These are phyloP conservation scores for Linnaemya tessellans DNA, from an alignment of 2,888 invertebrate species.

Conservation along the genomic window DNA sequence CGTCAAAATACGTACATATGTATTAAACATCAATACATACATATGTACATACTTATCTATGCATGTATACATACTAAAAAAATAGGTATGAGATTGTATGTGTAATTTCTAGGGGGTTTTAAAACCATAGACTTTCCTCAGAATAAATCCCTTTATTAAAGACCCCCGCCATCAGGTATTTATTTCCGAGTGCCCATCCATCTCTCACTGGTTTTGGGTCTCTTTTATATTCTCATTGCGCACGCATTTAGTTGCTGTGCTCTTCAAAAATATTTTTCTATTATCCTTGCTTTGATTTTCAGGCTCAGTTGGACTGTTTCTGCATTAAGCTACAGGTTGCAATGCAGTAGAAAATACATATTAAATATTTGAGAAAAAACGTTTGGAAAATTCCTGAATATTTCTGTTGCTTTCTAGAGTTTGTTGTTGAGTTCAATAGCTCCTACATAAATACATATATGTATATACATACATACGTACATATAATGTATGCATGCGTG, in stretches of 20 bases:
- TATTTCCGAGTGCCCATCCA: background rate
- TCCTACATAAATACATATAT: background rate
- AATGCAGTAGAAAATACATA: conserved; percentile 55
- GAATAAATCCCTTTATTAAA: conserved; percentile 10
- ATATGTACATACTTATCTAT: background rate
- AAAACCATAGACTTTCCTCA: conserved; percentile 19
- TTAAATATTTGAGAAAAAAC: conserved; percentile 7
- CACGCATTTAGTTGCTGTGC: conserved; percentile 39
- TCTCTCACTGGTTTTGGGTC: background rate
- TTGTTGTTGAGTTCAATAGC: conserved; percentile 53
- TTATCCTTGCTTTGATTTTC: background rate
- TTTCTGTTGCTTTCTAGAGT: conserved; percentile 23
- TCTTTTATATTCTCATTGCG: conserved; percentile 14
- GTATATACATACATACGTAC: background rate
- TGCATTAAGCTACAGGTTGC: conserved; percentile 68
- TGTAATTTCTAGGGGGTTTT: background rate
- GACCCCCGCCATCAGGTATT: conserved; percentile 7
- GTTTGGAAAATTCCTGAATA: conserved; percentile 31
- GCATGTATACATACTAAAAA: background rate
- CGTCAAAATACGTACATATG: conserved; percentile 1
- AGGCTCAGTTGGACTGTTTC: conserved; percentile 15
- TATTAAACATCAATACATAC: conserved; percentile 1
- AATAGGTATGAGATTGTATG: background rate
- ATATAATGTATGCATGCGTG: too few species aligned
- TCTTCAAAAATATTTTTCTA: conserved; percentile 6